Base-by-base conservation (phyloP, 1,140 invertebrate species). In the Pseudomyrmex gracilis region DNA sequence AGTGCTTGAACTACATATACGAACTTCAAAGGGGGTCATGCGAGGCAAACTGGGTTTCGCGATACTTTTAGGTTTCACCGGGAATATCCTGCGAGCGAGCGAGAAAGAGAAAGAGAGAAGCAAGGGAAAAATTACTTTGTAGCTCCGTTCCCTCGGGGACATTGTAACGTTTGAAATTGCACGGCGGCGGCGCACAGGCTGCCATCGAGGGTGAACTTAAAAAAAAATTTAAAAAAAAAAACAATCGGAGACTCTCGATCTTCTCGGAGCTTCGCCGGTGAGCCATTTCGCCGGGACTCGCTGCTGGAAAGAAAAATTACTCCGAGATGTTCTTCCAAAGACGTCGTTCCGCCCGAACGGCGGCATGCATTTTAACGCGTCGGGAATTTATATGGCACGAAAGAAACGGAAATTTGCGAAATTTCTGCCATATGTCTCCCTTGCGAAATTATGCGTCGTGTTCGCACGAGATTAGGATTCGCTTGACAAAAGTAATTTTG, bases 81-180 rank as follows among this genome's bases (percentile, higher is more conserved):
- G 53, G 60, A 73, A 66, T 63, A 85, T 86, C 34, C 73, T 73
- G n/a, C 47, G 49, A 5, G 49, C 22, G 24, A 64, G 47, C 7
- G 22, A 34, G 13, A 43, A 24, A 53, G 17, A 47, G 17, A n/a
- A 15, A 9, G 22, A 70, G 57, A 17, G 47, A 17, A 63, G 53
- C 70, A 10, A 58, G 57, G 85, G 66, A 80, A 80, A 80, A 70
- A 80, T 80, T 71, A 70, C 78, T 83, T 86, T 80, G 51, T 78
- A 78, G 64, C 66, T 58, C 8, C 53, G 66, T 55, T 83, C 68
- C 73, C 66, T n/a, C 73, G 71, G 24, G 80, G 66, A 74, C 86
- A 73, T 84, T 73, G 80, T 87, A 87, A 87, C 55, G 85, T 86
- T 87, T 58, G 85, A 73, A 86, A 87, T 83, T 83, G 86, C 85